phyloP scores from a whole-genome alignment of 2,113 vertebrate genomes.

The Phyllopteryx taeniolatus region DNA sequence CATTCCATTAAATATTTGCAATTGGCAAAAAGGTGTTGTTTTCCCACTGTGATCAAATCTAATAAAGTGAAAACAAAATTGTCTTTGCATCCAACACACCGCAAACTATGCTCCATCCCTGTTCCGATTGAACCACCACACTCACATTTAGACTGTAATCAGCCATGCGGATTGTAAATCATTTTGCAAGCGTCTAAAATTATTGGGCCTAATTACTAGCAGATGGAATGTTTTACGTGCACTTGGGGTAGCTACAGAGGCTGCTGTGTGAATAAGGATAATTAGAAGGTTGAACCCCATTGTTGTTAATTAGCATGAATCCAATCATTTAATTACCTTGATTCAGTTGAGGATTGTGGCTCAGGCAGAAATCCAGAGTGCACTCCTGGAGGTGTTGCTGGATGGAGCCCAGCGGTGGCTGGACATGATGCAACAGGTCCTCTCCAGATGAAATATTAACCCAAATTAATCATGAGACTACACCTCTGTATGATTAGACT shows the following conservation, averaged over 20 bases:
- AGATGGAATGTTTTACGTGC: conserved; percentile 99
- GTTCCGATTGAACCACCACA: conserved; percentile 54
- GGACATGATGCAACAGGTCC: conserved; percentile 53
- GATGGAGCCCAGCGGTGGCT: conserved; percentile 49
- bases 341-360: conserved; percentile 83
- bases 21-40: conserved; percentile 88
- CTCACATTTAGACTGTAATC: conserved; percentile 90
- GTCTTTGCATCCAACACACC: background rate
- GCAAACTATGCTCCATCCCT: conserved; percentile 13
- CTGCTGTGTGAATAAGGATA: conserved; percentile 99
- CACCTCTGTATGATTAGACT: conserved; percentile 41
- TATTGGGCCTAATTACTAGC: conserved; percentile 99
- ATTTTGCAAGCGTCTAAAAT: conserved; percentile 96
- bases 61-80: conserved; percentile 75
- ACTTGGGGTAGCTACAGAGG: conserved; percentile 98
- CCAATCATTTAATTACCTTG: conserved; percentile 99
- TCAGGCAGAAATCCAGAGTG: conserved; percentile 61
- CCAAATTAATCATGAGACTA: conserved; percentile 53
- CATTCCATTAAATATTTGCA: conserved; percentile 87
- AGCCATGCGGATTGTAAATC: conserved; percentile 96
- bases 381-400: conserved; percentile 54
- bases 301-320: conserved; percentile 99
- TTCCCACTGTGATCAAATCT: conserved; percentile 78
- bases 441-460: conserved; percentile 50
- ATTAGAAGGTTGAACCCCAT: conserved; percentile 99